Conservation (phyloP, 2,888 invertebrate genomes). For the Marasmarcha lunaedactyla region DNA sequence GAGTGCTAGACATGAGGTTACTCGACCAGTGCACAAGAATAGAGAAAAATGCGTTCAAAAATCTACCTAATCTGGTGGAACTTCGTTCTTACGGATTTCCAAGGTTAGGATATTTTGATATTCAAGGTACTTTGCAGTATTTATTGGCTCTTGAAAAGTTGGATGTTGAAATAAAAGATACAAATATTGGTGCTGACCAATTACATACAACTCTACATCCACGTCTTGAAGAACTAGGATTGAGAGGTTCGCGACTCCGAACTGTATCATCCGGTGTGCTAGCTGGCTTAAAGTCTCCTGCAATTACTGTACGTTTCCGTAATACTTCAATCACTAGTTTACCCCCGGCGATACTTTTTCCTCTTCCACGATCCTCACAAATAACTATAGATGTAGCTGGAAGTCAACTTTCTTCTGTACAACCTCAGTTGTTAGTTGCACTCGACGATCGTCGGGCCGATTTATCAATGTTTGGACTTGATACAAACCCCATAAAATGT, state of each 20-base stretch:
- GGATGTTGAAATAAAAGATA: conserved; percentile 89
- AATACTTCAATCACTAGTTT: conserved; percentile 84
- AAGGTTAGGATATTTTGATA: conserved; percentile 84
- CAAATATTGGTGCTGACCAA: conserved; percentile 84
- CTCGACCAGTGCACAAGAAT: conserved; percentile 79
- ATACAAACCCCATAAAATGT: conserved; percentile 85
- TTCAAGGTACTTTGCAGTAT: conserved; percentile 85
- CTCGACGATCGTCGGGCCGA: conserved; percentile 85
- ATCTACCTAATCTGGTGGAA: conserved; percentile 76
- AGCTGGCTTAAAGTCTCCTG: conserved; percentile 81
- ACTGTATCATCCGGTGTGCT: conserved; percentile 86
- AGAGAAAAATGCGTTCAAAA: conserved; percentile 84
- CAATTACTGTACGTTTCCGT: conserved; percentile 78
- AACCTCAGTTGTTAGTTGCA: conserved; percentile 82
- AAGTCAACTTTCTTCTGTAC: conserved; percentile 80
- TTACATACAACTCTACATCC: conserved; percentile 84
- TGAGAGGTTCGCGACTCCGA: conserved; percentile 80
- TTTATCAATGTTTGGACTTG: conserved; percentile 79
- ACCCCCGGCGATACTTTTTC: conserved; percentile 87
- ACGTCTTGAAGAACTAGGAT: conserved; percentile 77
- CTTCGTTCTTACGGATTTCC: conserved; percentile 82
- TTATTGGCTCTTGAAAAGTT: conserved; percentile 80
- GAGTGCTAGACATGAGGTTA: conserved; percentile 74
- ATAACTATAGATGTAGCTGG: conserved; percentile 83
- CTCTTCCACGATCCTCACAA: conserved; percentile 87